These are phyloP conservation scores for Chlorops oryzae DNA, from an alignment of 1,140 invertebrate genomes.

Conservation along the genomic window DNA sequence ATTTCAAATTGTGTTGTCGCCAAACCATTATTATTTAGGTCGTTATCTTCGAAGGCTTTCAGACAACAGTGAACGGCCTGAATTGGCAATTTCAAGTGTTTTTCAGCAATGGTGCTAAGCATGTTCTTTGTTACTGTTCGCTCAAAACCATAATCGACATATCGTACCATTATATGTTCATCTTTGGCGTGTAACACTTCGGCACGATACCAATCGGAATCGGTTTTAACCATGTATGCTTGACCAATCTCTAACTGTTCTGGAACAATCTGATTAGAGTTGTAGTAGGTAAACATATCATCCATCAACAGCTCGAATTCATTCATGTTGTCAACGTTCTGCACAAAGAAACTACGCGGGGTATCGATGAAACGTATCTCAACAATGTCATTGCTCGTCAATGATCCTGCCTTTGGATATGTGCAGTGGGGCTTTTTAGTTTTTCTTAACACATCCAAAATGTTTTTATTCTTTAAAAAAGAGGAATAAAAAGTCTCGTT, in stretches of 20 bases:
- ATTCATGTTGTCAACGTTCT: slow-evolving; percentile 56
- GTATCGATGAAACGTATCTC: slow-evolving; percentile 65
- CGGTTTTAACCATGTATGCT: slow-evolving; percentile 68
- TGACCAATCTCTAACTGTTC: slow-evolving; percentile 53
- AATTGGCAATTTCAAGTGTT: slow-evolving; percentile 59
- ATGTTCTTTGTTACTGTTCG: slow-evolving; percentile 55
- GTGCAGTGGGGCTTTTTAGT: slow-evolving; percentile 48
- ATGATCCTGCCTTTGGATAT: slow-evolving; percentile 51
- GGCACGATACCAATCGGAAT: slow-evolving; percentile 70
- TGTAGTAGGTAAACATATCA: slow-evolving; percentile 41
- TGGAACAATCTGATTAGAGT: slow-evolving; percentile 45
- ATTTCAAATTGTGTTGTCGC: slow-evolving; percentile 46
- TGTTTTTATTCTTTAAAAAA: slow-evolving; percentile 42
- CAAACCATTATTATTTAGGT: slow-evolving; percentile 26
- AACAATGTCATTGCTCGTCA: slow-evolving; percentile 53
- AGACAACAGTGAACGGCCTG: slow-evolving; percentile 68
- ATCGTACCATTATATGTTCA: slow-evolving; percentile 35
- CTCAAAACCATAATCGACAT: slow-evolving; percentile 76
- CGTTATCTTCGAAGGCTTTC: slow-evolving; percentile 45
- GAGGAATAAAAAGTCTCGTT: no score
- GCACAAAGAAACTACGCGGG: slow-evolving; percentile 65
- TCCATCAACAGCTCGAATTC: slow-evolving; percentile 50
- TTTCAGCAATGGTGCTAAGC: slow-evolving; percentile 58
- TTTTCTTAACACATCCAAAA: slow-evolving; percentile 49
- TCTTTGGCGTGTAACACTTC: slow-evolving; percentile 50